Percentiles rank a stretch among this genome's conserved stretches.
These are phyloP conservation scores for Xiphorhynchus elegans DNA, from an alignment of 2,113 vertebrate species.

Conservation along the genomic window DNA sequence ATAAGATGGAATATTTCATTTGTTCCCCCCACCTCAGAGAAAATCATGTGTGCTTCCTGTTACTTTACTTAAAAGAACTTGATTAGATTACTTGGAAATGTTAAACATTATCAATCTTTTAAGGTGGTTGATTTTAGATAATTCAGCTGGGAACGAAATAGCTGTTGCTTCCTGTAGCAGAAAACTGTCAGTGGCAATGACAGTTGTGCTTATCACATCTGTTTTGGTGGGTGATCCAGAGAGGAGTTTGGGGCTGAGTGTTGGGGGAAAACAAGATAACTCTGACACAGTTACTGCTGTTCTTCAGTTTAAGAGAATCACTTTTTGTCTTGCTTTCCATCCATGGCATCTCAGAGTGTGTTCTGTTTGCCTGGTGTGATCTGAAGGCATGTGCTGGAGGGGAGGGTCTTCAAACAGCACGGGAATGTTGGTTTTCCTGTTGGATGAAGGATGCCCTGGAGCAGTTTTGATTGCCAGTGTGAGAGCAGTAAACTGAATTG, in stretches of 20 bases:
- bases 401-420: not conserved
- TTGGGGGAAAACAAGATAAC: not conserved
- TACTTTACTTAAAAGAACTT: not conserved
- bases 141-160: not conserved
- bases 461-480: accelerated
- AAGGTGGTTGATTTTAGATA: not conserved
- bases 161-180: not conserved
- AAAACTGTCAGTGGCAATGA: not conserved
- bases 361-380: not conserved
- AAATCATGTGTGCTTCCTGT: not conserved
- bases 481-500: not conserved
- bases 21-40: not conserved
- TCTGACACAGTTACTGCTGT: not conserved
- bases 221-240: not conserved
- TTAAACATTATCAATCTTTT: not conserved
- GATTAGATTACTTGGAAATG: not conserved
- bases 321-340: not conserved
- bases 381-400: not conserved
- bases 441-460: no score
- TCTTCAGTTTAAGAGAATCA: not conserved
- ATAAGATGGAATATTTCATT: not conserved
- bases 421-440: not conserved
- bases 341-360: accelerated
- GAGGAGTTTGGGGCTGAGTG: not conserved
- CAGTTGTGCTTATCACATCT: not conserved